Evolutionary conservation across 1,140 invertebrate genomes (phyloP).

Genomic region (Drosophila navojoa): DNA sequence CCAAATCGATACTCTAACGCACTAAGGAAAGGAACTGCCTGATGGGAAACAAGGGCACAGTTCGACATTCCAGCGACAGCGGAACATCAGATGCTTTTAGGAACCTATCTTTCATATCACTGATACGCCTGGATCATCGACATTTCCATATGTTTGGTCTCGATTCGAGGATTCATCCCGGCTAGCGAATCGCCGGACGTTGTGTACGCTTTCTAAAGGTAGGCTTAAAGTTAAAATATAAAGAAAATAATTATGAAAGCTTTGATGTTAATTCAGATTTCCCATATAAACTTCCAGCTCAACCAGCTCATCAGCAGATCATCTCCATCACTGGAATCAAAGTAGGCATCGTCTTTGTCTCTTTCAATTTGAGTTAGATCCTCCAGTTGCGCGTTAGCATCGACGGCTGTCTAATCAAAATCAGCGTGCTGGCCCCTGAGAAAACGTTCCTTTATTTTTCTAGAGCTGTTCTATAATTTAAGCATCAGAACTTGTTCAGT

Average conservation of each 20-base stretch:
- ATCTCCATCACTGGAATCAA: slow-evolving; percentile 88
- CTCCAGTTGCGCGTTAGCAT: slow-evolving; percentile 92
- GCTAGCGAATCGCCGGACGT: slow-evolving; percentile 96
- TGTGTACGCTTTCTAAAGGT: slow-evolving; percentile 24
- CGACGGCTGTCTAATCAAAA: slow-evolving; percentile 90
- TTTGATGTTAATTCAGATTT: slow-evolving; percentile 84
- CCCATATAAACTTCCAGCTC: slow-evolving; percentile 90
- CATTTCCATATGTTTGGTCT: slow-evolving; percentile 97
- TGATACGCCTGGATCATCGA: slow-evolving; percentile 95
- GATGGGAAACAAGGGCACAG: no score
- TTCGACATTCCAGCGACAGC: no score
- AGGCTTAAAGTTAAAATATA: slow-evolving; percentile 36
- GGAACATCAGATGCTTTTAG: slow-evolving; percentile 95
- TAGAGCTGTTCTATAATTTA: no score
- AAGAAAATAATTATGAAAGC: slow-evolving; percentile 55
- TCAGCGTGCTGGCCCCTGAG: slow-evolving; percentile 92
- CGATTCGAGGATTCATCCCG: slow-evolving; percentile 96
- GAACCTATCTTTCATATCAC: slow-evolving; percentile 98
- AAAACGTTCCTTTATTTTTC: slow-evolving; percentile 89
- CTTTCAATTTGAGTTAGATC: slow-evolving; percentile 87
- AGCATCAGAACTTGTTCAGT: slow-evolving; percentile 89
- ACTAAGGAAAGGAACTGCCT: slow-evolving; percentile 97
- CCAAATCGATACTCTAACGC: slow-evolving; percentile 95
- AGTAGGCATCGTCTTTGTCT: slow-evolving; percentile 95
- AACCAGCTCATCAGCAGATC: slow-evolving; percentile 84